Base-by-base conservation (phyloP, 2,797 vertebrate species). In the Amblyopsis hoosieri region DNA sequence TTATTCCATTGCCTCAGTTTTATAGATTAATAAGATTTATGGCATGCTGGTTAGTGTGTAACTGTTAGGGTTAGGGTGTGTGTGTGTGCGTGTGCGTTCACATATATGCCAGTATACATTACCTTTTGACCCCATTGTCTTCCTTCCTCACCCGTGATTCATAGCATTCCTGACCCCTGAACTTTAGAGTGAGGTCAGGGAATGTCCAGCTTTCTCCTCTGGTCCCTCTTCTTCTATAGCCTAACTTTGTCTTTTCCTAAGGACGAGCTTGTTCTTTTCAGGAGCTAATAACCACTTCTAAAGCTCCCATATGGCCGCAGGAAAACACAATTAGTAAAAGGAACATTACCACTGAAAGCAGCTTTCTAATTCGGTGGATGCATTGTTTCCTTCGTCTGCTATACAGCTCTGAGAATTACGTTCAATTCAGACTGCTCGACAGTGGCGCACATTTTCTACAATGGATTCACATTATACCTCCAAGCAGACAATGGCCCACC, bases 401-500 rank as follows among this genome's bases (percentile, higher is more conserved):
- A 60, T 76, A 78, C 63, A 69, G 59, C 75, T 69, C 66, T 60
- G 72, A 82, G 75, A 71, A 52, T 76, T 49, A 55, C 64, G 45
- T 64, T 69, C 61, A 63, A 42, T 83, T 82, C 61, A 75, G 9
- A 70, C 31, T 42, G 63, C 67, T 63, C 60, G 53, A 87, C 77
- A 81, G 78, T 80, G 63, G 60, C 67, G 46, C 74, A 75, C 83
- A 75, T 85, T 80, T 83, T 54, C 64, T 57, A 85, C 81, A 86
- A 85, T 74, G 57, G 69, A 69, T 57, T n/a, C 61, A 66, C 63
- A 67, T 86, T 78, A 75, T 47, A 71, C 56, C 57, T 31, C 33
- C 2, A 12, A 50, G 56, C 57, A 78, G 67, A 85, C 83, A 89
- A 87, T 79, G 67, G 58, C 69, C 57, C 75, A 80, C 72, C 73